These are phyloP conservation scores for Pyrrhia umbra DNA, from an alignment of 2,888 invertebrate species.

Conservation along the genomic window DNA sequence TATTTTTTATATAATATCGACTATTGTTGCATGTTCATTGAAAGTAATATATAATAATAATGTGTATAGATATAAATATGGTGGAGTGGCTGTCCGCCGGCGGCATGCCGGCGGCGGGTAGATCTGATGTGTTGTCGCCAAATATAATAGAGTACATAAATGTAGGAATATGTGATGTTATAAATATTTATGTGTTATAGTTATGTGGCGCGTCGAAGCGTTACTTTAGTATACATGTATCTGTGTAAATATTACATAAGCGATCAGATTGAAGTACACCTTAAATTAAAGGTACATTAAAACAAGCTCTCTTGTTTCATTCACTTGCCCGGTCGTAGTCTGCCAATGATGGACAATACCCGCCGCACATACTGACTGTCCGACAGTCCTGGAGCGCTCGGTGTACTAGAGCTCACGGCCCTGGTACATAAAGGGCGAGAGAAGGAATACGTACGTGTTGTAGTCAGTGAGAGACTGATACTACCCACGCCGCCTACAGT, in stretches of 20 bases:
- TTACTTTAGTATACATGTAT: constrained; percentile 64
- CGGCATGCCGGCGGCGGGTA: constrained; percentile 12
- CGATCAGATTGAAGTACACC: constrained; percentile 72
- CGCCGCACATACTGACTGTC: too few species aligned
- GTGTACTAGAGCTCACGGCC: too few species aligned
- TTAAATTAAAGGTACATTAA: constrained; percentile 74
- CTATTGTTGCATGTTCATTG: constrained; percentile 57
- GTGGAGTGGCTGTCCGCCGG: constrained; percentile 30
- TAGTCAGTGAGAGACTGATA: too few species aligned
- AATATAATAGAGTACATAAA: constrained; percentile 46
- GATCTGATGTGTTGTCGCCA: constrained; percentile 30
- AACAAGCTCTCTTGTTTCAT: constrained; percentile 43
- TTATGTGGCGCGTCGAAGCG: constrained; percentile 46
- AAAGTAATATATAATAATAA: constrained; percentile 63
- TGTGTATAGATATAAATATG: constrained; percentile 33
- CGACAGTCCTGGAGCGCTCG: too few species aligned
- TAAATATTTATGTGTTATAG: constrained; percentile 66
- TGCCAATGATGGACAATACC: too few species aligned
- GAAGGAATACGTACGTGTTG: too few species aligned
- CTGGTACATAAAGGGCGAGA: too few species aligned
- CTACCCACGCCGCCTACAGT: too few species aligned
- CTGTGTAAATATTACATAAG: constrained; percentile 80
- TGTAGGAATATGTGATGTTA: constrained; percentile 66
- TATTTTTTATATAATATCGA: constrained; percentile 49
- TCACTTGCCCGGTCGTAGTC: neutral